Base-by-base conservation (phyloP, 2,888 invertebrate genomes). In the Onthophagus sagittarius region DNA sequence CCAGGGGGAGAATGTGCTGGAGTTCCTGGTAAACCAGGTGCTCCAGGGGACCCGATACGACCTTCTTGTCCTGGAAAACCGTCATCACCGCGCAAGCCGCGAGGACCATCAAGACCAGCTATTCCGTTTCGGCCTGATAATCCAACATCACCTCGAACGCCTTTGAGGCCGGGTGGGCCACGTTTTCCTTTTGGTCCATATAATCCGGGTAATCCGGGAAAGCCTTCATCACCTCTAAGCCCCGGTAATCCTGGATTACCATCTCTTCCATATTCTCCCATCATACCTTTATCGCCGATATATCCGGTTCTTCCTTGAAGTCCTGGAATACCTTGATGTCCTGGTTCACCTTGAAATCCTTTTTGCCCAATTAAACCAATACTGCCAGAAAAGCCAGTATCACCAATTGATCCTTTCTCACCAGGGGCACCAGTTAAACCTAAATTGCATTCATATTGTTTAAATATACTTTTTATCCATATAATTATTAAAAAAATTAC, bases 1-100 rank as follows among this genome's bases (percentile, higher is more conserved):
- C 89, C 88, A 1, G 92, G 92, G 6, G 91, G 90, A n/a, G 90
- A 89, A 13, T 91, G 90, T 6, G 96, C 96, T 7, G 92, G 89
- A 63, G 87, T 86, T 77, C 95, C 96, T 1, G 85, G 84, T 11
- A 79, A 74, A 71, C 93, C 94, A 69, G 84, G 84, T 11, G 78
- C 78, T 69, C 86, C 86, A 65, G 79, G 77, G n/a, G 75, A 76
- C 67, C 86, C 86, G 74, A 80, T 81, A 4, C 80, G 70, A 69
- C 86, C 86, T 1, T 77, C 83, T 53, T 81, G 77, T 62, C 87
- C 86, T 53, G 82, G 81, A 67, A 82, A 76, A 64, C 90, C 90
- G 76, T 83, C 81, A 63, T 85, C 78, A 74, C 93, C 90, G 13
- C 81, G 78, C 5, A 82, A 80, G 13, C 90, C 93, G 71, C 78